A percentile compares a stretch with the other conserved stretches of the same genome.
phyloP scores from a whole-genome alignment of 1,140 invertebrate species.

The Doryteuthis pealeii region DNA sequence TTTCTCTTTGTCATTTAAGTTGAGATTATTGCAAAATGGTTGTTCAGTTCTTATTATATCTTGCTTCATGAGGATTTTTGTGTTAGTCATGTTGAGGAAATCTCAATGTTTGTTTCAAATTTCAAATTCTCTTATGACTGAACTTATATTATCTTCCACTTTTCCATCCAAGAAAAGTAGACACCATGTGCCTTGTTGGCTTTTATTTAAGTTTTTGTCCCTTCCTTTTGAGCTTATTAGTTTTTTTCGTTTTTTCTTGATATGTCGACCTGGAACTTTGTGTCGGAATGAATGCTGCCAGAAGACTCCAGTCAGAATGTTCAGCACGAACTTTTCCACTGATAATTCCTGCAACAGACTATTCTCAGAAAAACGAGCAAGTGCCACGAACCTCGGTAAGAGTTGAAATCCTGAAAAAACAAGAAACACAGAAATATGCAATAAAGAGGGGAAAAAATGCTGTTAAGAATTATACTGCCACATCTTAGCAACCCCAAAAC shows the following conservation, averaged over 20 bases:
- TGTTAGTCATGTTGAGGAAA: too few species aligned
- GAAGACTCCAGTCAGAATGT: constrained; percentile 42
- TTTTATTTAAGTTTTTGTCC: constrained; percentile 29
- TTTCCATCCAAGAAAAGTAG: constrained; percentile 28
- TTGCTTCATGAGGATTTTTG: too few species aligned
- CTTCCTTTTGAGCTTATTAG: constrained; percentile 12
- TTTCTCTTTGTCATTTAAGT: too few species aligned
- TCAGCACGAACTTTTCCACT: constrained; percentile 34
- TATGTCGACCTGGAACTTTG: constrained; percentile 37
- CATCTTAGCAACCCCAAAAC: too few species aligned
- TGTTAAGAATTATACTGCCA: too few species aligned
- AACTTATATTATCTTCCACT: constrained; percentile 21
- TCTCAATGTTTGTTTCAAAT: too few species aligned
- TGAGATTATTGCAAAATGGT: too few species aligned
- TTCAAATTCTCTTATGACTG: too few species aligned
- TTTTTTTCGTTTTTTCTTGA: constrained; percentile 38
- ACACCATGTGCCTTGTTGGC: constrained; percentile 30
- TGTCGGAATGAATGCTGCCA: constrained; percentile 36
- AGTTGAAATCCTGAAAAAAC: constrained; percentile 23
- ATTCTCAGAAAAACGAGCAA: constrained; percentile 37
- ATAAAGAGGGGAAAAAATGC: too few species aligned
- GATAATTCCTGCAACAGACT: constrained; percentile 24
- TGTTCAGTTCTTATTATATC: too few species aligned
- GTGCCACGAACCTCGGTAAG: constrained; percentile 26
- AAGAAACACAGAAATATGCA: background rate